Evolutionary conservation across 2,113 vertebrate genomes (phyloP), one percentile per base, ranked within the genome.

Genomic region (Nothocercus nigrocapillus): DNA sequence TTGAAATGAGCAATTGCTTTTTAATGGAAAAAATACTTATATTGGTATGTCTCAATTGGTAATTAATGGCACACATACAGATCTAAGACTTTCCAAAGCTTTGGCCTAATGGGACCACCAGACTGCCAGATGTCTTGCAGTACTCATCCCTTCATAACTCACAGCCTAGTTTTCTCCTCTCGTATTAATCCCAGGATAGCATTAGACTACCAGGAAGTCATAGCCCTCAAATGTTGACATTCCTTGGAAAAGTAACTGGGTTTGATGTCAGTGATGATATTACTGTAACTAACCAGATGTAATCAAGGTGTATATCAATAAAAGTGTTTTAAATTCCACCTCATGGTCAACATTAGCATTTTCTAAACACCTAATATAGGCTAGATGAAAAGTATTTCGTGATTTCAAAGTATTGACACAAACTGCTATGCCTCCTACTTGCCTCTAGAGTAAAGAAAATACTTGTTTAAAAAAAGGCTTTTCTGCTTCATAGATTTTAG

Each of bases 161-260:
- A 78, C 66, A 88, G 89, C 72, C 87, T 36, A 73, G 67, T 92
- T 82, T 51, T 68, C 68, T 61, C 75, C 63, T 74, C 90, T 91
- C 19, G 59, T 92, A 59, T 89, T 91, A 79, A 94, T 90, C 89
- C 96, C 95, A 93, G 94, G 95, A 88, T 94, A 97, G 95, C 73
- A 70, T 51, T 56, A 44, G 73, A 93, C 66, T 94, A 47, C 81
- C 80, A 45, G 76, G 49, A 93, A 89, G 79, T 80, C 67, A 77
- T 45, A 90, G 59, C 45, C 86, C 76, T 82, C 62, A 82, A 47
- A 86, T 75, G 79, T 75, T 97, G 92, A 96, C 88, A 62, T 93
- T 93, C 82, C 82, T 81, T 92, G 87, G 69, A 82, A 66, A 76
- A 95, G 66, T 88, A 81, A 63, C 69, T 84, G 73, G 19, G 68